These are phyloP conservation scores for Ptilonorhynchus violaceus DNA, from an alignment of 2,113 vertebrate species.

Conservation along the genomic window DNA sequence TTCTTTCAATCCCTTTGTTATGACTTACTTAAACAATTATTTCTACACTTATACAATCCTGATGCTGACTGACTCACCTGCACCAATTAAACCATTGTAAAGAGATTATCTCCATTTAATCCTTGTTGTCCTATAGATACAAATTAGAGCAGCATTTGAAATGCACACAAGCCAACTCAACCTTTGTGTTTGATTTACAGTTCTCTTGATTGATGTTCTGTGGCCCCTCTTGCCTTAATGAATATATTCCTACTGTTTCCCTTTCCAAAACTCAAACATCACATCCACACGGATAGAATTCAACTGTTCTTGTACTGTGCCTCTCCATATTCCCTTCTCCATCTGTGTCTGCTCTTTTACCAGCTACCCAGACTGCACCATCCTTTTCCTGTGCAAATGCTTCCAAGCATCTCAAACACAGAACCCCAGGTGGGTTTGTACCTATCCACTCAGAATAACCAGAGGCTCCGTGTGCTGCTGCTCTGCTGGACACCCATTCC, in stretches of 20 bases:
- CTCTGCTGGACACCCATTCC: neutral
- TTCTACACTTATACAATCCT: neutral
- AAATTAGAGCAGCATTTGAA: constrained; percentile 33
- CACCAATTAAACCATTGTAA: neutral
- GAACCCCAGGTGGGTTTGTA: neutral
- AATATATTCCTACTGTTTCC: neutral
- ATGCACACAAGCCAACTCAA: neutral
- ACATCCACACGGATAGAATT: fast-evolving
- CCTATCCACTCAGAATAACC: neutral
- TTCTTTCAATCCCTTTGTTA: neutral
- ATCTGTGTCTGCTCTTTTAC: neutral
- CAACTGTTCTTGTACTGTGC: neutral
- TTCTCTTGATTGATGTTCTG: neutral
- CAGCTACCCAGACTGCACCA: neutral
- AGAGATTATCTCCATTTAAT: constrained; percentile 37
- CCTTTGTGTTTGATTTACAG: neutral
- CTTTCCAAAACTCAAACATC: neutral
- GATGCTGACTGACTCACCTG: constrained; percentile 34
- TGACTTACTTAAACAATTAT: constrained; percentile 43
- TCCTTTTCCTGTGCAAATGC: neutral
- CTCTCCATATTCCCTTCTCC: neutral
- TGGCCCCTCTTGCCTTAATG: neutral
- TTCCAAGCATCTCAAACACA: neutral
- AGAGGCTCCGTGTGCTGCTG: neutral
- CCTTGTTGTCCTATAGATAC: neutral